Conservation (phyloP, 2,888 invertebrate genomes). For the Leucania comma region DNA sequence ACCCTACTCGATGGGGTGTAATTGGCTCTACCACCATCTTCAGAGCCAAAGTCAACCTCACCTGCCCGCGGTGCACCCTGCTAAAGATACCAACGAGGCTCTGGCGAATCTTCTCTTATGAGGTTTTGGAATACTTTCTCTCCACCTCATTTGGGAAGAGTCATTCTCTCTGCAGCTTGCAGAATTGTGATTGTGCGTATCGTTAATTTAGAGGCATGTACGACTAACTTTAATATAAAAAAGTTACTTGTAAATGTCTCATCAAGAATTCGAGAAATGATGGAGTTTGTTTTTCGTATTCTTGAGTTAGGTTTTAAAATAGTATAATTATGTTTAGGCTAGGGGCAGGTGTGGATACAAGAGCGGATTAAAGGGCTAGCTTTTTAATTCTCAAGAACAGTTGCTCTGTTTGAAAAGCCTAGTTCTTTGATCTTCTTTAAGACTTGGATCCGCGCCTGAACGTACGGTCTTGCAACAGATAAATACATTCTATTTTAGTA, state of each 20-base stretch:
- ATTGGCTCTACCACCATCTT: conserved; percentile 26
- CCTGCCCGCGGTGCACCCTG: conserved; percentile 41
- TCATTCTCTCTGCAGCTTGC: background rate
- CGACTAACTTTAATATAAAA: background rate
- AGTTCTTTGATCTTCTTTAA: background rate
- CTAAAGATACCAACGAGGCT: conserved; percentile 26
- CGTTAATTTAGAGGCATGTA: background rate
- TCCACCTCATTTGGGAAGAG: conserved; percentile 2
- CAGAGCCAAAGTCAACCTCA: conserved; percentile 43
- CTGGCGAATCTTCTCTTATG: conserved; percentile 17
- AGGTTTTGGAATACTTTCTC: background rate
- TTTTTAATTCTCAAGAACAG: background rate
- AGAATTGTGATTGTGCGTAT: background rate
- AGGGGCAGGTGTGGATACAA: conserved; percentile 13
- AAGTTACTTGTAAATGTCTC: background rate
- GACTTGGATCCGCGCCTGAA: conserved; percentile 21
- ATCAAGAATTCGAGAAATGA: conserved; percentile 1
- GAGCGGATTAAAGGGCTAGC: background rate
- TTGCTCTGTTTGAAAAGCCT: background rate
- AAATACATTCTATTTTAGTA: background rate
- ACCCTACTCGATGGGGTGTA: conserved; percentile 20
- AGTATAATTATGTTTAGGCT: background rate
- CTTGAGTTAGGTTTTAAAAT: background rate
- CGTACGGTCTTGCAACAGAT: background rate
- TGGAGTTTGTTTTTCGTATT: background rate